Base-by-base conservation (phyloP, 1,140 invertebrate species). In the Parasteatoda tepidariorum region DNA sequence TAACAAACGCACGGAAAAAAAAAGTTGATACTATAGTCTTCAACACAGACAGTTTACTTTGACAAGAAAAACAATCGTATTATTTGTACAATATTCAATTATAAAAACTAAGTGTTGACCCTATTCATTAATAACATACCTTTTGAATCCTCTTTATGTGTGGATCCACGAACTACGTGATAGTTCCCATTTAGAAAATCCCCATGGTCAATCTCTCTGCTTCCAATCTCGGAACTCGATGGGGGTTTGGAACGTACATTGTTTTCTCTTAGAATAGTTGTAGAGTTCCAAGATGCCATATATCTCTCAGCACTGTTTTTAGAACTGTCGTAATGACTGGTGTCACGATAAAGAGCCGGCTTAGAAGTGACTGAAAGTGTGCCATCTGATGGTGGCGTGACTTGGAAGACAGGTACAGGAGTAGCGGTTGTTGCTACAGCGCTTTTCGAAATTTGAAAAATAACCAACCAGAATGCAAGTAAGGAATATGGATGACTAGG, bases 371-470 rank as follows among this genome's bases (percentile, higher is more conserved):
- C 31, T 5, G 18, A 11, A 15, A 34, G 26, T 2, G 62, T 66
- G 22, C 30, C 31, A 30, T 67, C 54, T 22, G 81, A 64, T 9
- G 81, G 81, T 54, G 81, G 81, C 0, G 81, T 83, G 9, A 83
- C 70, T 38, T 73, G 81, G 18, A 66, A 74, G 3, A 74, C 81
- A 6, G 81, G 70, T 0, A 64, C 28, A 9, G 78, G 78, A 0
- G 78, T 71, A 15, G 57, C 70, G 1, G 81, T 74, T 2, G 70
- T 74, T 28, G 57, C 68, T 11, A 15, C n/a, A n/a, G n/a, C n/a
- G n/a, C n/a, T n/a, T n/a, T 9, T 2, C 62, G 11, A n/a, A n/a
- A 54, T 54, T 11, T 11, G 9, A 11, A 11, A n/a, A 54, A 11
- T 54, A 54, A 54, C n/a, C 48, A 54, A 54, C 9, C 9, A 11